Evolutionary conservation across 2,888 invertebrate species (phyloP).

Genomic region (Parnassius mnemosyne): DNA sequence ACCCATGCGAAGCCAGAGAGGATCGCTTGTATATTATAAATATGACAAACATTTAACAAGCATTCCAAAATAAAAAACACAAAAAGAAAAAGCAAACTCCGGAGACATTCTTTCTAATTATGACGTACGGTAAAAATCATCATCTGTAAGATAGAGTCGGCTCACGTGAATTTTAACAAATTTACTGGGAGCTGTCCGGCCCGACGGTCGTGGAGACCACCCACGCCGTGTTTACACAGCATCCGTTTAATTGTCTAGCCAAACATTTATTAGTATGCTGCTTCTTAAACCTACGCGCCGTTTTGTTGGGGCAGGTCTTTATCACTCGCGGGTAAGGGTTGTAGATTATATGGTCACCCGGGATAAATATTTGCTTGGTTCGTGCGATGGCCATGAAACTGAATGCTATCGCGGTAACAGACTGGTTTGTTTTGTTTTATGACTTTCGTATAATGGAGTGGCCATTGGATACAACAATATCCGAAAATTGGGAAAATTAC

Average conservation of each 20-base stretch:
- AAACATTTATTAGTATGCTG: slow-evolving; percentile 63
- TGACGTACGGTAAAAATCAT: slow-evolving; percentile 29
- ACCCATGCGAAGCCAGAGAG: too few species aligned
- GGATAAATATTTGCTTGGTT: slow-evolving; percentile 28
- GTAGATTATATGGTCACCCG: slow-evolving; percentile 33
- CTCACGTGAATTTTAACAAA: slow-evolving; percentile 53
- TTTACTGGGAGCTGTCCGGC: slow-evolving; percentile 31
- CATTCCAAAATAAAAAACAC: too few species aligned
- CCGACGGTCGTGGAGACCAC: slow-evolving; percentile 50
- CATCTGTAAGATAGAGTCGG: slow-evolving; percentile 42
- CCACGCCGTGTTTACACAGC: slow-evolving; percentile 61
- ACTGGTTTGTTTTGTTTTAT: background rate
- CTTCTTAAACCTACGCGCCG: slow-evolving; percentile 36
- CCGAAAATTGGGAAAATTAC: too few species aligned
- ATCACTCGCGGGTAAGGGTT: slow-evolving; percentile 28
- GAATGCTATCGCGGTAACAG: background rate
- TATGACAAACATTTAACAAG: too few species aligned
- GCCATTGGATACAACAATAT: too few species aligned
- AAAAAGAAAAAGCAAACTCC: too few species aligned
- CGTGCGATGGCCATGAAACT: background rate
- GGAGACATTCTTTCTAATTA: slow-evolving; percentile 25
- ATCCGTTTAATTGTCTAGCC: slow-evolving; percentile 69
- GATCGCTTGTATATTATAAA: too few species aligned
- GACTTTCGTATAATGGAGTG: too few species aligned
- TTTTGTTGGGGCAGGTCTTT: slow-evolving; percentile 45